These are phyloP conservation scores for Peromyscus aztecus DNA, from an alignment of 2,797 vertebrate genomes.

Conservation along the genomic window DNA sequence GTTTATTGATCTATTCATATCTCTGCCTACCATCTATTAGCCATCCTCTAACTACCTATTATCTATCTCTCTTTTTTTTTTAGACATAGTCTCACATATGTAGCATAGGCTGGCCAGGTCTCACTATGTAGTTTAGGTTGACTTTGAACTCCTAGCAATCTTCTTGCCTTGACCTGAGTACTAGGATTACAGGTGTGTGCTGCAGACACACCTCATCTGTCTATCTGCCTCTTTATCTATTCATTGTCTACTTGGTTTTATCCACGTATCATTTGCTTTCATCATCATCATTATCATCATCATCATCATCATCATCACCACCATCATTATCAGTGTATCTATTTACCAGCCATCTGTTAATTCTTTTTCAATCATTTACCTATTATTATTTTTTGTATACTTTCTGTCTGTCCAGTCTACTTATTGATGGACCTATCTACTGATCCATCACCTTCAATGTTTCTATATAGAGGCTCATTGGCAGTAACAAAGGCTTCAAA, in stretches of 20 bases:
- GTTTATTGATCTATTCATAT: neutral
- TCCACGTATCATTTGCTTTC: neutral
- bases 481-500: neutral
- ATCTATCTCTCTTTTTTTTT: neutral
- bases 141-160: neutral
- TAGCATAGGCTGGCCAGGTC: neutral
- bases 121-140: neutral
- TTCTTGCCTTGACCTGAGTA: neutral
- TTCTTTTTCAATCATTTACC: neutral
- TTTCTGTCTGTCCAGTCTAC: neutral
- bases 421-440: neutral
- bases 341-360: neutral
- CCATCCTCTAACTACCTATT: neutral
- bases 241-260: too few relatives aligned
- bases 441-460: neutral
- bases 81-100: neutral
- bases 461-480: neutral
- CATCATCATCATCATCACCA: neutral
- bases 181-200: neutral
- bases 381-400: neutral
- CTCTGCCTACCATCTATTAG: neutral
- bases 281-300: neutral
- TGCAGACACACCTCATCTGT: neutral
- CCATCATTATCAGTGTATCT: neutral
- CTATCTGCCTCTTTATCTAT: neutral